phyloP scores from a whole-genome alignment of 2,797 vertebrate genomes.

The Muscicapa striata region DNA sequence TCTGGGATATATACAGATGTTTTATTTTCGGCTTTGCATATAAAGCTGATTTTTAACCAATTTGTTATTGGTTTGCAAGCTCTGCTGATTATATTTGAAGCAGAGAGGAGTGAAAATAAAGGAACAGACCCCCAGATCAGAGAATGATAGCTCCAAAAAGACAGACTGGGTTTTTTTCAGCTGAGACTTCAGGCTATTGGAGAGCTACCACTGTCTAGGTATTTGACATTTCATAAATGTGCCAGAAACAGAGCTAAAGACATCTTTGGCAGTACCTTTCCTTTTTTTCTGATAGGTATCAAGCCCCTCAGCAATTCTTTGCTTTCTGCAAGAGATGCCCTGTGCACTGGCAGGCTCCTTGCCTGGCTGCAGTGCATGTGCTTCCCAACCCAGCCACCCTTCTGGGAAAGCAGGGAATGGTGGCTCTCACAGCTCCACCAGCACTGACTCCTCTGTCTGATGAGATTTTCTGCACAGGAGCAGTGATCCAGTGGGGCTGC shows the following conservation, averaged over 20 bases:
- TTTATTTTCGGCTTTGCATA: slow-evolving; percentile 45
- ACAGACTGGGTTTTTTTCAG: neutral
- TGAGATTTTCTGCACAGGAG: rapidly evolving
- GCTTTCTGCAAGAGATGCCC: neutral
- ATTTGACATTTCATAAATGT: neutral
- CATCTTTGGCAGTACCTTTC: neutral
- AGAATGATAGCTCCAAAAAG: neutral
- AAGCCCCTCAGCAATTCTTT: neutral
- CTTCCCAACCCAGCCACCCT: neutral
- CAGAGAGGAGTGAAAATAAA: neutral
- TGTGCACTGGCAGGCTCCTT: neutral
- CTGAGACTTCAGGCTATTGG: neutral
- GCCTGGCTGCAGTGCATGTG: rapidly evolving
- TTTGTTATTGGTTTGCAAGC: slow-evolving; percentile 6
- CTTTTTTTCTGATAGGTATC: neutral
- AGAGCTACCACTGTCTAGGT: neutral
- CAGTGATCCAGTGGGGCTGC: rapidly evolving
- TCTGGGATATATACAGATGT: slow-evolving; percentile 55
- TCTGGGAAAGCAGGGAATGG: neutral
- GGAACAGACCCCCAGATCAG: neutral
- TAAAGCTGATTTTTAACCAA: slow-evolving; percentile 17
- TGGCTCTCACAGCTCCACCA: neutral
- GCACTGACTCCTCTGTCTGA: rapidly evolving
- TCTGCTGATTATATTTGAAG: slow-evolving; percentile 8
- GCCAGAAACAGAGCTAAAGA: neutral